phyloP scores from a whole-genome alignment of 2,888 invertebrate species.

The Congeria kusceri region DNA sequence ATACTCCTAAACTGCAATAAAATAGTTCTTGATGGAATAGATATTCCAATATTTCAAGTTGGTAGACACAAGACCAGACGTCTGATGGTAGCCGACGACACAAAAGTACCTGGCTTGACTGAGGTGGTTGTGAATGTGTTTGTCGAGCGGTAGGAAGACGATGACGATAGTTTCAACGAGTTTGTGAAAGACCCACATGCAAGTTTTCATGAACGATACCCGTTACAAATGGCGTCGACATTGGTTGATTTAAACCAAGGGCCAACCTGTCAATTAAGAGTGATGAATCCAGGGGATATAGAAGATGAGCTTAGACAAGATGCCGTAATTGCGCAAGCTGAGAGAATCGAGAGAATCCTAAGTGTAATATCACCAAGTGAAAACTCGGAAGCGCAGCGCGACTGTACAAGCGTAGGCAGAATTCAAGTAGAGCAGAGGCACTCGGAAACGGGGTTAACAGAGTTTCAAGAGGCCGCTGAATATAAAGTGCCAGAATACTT shows the following conservation, averaged over 20 bases:
- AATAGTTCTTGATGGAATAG: not conserved
- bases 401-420: too few species aligned
- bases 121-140: conserved; percentile 12
- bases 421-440: not conserved
- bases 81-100: conserved; percentile 13
- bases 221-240: too few species aligned
- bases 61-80: conserved; percentile 2
- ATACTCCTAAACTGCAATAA: conserved; percentile 5
- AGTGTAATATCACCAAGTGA: conserved; percentile 5
- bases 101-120: conserved; percentile 12
- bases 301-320: conserved; percentile 10
- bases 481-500: conserved; percentile 6
- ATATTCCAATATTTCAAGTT: conserved; percentile 5
- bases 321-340: conserved; percentile 11
- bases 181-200: not conserved
- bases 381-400: too few species aligned
- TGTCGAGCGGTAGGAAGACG: conserved; percentile 3
- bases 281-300: conserved; percentile 1
- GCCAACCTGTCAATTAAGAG: not conserved
- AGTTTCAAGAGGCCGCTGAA: not conserved
- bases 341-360: conserved; percentile 11
- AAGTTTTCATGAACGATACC: too few species aligned
- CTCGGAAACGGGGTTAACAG: too few species aligned
- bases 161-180: not conserved
- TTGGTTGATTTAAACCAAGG: conserved; percentile 9